phyloP scores from a whole-genome alignment of 2,113 vertebrate species.

The Regulus satrapa region DNA sequence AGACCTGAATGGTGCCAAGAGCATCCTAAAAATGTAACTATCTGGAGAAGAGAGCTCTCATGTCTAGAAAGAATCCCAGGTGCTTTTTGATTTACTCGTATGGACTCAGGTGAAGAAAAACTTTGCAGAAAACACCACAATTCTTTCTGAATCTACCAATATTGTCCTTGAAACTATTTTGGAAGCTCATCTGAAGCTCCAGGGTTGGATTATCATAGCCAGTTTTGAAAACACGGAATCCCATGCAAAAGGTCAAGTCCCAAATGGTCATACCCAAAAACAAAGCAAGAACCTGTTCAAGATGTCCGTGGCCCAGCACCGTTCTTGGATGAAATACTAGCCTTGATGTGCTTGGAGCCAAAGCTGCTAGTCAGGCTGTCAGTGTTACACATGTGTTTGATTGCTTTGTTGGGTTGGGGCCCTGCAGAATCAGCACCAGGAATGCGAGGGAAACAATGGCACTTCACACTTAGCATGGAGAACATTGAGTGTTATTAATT shows the following conservation, averaged over 20 bases:
- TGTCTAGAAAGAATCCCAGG: not conserved
- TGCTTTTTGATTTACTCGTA: not conserved
- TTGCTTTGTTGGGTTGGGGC: conserved; percentile 16
- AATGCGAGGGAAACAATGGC: not conserved
- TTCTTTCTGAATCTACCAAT: not conserved
- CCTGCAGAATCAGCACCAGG: not conserved
- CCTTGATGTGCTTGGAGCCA: not conserved
- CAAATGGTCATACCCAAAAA: not conserved
- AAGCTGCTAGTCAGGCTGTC: conserved; percentile 22
- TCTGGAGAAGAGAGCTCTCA: not conserved
- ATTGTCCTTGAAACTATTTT: not conserved
- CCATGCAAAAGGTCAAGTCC: not conserved
- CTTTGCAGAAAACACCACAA: not conserved
- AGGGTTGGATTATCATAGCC: not conserved
- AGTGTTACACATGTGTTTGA: conserved; percentile 22
- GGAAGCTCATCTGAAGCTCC: not conserved
- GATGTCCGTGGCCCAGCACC: not conserved
- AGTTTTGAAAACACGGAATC: not conserved
- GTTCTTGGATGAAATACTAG: not conserved
- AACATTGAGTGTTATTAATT: conserved; percentile 34
- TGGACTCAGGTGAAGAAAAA: not conserved
- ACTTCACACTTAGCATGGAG: not conserved
- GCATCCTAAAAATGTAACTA: not conserved
- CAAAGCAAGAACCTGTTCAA: not conserved
- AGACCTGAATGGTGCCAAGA: not conserved